A percentile compares a stretch with the other conserved stretches of the same genome.
Evolutionary conservation across 2,888 invertebrate species (phyloP).

Genomic region (Gastracanthus pulcherrimus): DNA sequence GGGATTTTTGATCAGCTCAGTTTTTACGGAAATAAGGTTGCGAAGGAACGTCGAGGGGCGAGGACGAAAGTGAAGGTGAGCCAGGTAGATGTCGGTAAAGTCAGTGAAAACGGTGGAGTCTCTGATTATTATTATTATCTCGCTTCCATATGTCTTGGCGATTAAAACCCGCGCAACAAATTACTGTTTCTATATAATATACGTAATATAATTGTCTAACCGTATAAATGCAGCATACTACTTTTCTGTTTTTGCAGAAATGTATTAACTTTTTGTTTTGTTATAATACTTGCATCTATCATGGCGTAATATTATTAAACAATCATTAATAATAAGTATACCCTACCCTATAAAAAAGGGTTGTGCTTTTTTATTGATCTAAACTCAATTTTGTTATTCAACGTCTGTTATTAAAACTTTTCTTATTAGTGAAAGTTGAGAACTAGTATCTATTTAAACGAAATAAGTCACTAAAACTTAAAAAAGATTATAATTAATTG

Average conservation of each 20-base stretch:
- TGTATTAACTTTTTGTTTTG: neutral
- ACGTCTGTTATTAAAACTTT: neutral
- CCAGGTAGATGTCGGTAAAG: neutral
- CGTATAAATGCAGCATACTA: neutral
- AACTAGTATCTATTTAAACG: neutral
- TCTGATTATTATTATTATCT: conserved; percentile 20
- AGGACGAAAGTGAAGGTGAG: conserved; percentile 15
- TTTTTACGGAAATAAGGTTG: conserved; percentile 1
- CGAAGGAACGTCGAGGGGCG: neutral
- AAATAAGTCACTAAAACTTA: neutral
- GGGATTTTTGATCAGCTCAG: neutral
- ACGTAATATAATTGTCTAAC: neutral
- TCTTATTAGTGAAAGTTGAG: conserved; percentile 19
- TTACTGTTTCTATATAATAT: neutral
- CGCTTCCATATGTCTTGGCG: neutral
- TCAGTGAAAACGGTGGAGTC: neutral
- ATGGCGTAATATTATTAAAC: neutral
- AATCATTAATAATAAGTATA: conserved; percentile 1
- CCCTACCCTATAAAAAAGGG: neutral
- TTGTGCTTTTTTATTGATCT: neutral
- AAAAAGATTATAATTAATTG: conserved; percentile 10
- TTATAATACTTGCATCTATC: neutral
- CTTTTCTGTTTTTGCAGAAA: neutral
- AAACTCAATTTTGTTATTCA: conserved; percentile 5
- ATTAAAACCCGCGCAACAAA: neutral